Evolutionary conservation across 2,113 vertebrate species (phyloP).

Genomic region (Baryphthengus martii): DNA sequence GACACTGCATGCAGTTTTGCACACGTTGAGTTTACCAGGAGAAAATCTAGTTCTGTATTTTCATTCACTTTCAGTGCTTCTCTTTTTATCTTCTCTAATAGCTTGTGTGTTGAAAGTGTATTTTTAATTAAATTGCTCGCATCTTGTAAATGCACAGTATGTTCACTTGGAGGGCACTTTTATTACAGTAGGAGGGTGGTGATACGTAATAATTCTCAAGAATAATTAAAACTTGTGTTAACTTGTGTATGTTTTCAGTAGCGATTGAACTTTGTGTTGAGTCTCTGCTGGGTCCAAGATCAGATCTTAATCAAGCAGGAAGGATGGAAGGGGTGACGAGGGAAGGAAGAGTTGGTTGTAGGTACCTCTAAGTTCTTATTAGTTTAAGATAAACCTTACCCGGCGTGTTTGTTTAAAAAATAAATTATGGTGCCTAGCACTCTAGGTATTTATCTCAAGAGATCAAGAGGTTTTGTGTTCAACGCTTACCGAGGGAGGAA

Average conservation of each 20-base stretch:
- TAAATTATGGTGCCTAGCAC: neutral
- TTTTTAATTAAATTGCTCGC: conserved; percentile 47
- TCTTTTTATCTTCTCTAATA: conserved; percentile 30
- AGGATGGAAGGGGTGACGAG: conserved; percentile 6
- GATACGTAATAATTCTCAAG: conserved; percentile 32
- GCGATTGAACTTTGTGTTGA: conserved; percentile 35
- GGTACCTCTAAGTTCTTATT: neutral
- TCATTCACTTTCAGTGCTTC: neutral
- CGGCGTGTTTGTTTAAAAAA: neutral
- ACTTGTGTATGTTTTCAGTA: conserved; percentile 33
- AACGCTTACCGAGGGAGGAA: neutral
- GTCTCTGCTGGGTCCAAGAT: conserved; percentile 17
- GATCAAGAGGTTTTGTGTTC: neutral
- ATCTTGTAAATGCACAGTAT: conserved; percentile 2
- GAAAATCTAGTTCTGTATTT: neutral
- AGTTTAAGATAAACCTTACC: neutral
- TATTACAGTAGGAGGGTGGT: conserved; percentile 17
- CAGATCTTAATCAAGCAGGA: conserved; percentile 12
- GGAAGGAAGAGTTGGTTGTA: neutral
- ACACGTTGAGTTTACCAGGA: neutral
- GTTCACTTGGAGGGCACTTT: conserved; percentile 31
- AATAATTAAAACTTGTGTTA: conserved; percentile 57
- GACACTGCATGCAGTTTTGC: neutral
- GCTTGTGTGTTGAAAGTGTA: neutral
- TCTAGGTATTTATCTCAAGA: neutral